Evolutionary conservation across 2,888 invertebrate genomes (phyloP).

Genomic region (Rhaphigaster nebulosa): DNA sequence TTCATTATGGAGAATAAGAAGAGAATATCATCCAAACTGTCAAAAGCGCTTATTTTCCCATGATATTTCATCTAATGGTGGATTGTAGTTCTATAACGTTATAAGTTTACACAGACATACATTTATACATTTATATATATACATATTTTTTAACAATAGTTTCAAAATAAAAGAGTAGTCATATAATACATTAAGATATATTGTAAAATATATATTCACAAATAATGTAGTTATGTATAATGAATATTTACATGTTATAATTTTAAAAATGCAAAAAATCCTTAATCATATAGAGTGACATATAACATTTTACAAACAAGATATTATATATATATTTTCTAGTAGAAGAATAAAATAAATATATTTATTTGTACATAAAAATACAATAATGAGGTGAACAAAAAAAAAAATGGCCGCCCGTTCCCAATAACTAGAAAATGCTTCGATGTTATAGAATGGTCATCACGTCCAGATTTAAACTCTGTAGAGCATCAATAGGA

Average conservation of each 20-base stretch:
- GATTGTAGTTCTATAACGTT: slow-evolving; percentile 1
- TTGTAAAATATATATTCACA: slow-evolving; percentile 50
- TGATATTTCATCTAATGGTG: slow-evolving; percentile 42
- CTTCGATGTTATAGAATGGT: not conserved
- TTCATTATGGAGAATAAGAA: slow-evolving; percentile 39
- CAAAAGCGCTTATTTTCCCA: slow-evolving; percentile 56
- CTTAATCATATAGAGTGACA: not conserved
- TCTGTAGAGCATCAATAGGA: too few relatives aligned
- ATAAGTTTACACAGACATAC: slow-evolving; percentile 38
- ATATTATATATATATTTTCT: slow-evolving; percentile 2
- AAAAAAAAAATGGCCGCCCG: not conserved
- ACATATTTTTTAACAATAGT: not conserved
- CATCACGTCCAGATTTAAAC: not conserved
- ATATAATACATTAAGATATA: slow-evolving; percentile 42
- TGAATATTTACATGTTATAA: slow-evolving; percentile 51
- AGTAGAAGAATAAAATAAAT: not conserved
- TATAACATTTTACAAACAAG: not conserved
- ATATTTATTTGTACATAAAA: not conserved
- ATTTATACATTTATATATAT: slow-evolving; percentile 36
- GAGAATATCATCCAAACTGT: slow-evolving; percentile 45
- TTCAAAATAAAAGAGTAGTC: slow-evolving; percentile 14
- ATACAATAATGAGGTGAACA: not conserved
- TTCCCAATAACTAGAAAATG: not conserved
- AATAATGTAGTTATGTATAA: slow-evolving; percentile 29
- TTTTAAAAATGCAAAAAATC: not conserved